Evolutionary conservation across 2,797 vertebrate genomes (phyloP), one percentile per base, ranked within the genome.

Genomic region (Halcyon smyrnensis): DNA sequence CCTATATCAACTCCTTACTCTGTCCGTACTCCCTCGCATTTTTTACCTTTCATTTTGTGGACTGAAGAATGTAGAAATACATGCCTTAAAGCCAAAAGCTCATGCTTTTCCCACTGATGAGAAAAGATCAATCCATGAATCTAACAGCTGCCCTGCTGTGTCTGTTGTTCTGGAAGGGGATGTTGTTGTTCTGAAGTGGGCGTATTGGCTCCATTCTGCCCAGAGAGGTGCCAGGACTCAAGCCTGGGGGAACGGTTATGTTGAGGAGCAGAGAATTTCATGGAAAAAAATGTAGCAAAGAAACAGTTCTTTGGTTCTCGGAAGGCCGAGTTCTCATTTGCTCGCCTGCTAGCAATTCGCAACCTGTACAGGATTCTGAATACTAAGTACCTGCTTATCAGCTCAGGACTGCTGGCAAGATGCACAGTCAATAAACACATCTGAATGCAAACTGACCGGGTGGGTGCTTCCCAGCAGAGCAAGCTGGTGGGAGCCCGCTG

Each of bases 121-220:
- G 45, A 56, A 80, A 70, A 92, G 84, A 70, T 18, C 23, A n/a
- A 4, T 30, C 41, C 24, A 30, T 16, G 36, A 27, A 73, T 46
- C 50, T 46, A 80, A 67, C 19, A 84, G 30, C 19, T 74, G 19
- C 19, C 11, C 39, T 74, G 46, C n/a, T 79, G n/a, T 1, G 2
- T 62, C 73, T 50, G 54, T 50, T 76, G 46, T 59, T 92, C 68
- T 78, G 75, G 36, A 93, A 68, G 53, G 15, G 19, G 25, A 85
- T 30, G 51, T 69, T 50, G 54, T 54, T 76, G 50, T 51, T 92
- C 68, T 75, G 75, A 46, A 80, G 41, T 30, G 18, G 69, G 15
- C 0, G 0, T 41, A 41, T 60, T 3, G 0, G 25, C 39, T 89
- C 67, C 18, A 6, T 67, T 82, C 50, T 74, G 68, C 56, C 51